phyloP scores from a whole-genome alignment of 2,113 vertebrate species.

The Ahaetulla prasina region DNA sequence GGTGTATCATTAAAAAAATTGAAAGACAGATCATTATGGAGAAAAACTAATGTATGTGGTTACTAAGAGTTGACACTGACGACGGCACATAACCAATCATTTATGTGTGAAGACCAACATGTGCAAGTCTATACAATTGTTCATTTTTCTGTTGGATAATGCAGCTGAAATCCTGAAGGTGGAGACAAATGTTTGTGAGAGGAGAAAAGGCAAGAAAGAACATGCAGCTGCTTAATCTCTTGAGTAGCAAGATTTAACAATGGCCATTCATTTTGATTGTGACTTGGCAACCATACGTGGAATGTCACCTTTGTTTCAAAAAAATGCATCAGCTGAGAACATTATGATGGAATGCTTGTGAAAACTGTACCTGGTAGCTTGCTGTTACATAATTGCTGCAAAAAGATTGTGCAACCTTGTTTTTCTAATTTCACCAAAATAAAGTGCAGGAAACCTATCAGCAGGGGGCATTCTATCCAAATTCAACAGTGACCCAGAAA shows the following conservation, averaged over 20 bases:
- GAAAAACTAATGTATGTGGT: neutral
- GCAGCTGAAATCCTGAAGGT: too few relatives aligned
- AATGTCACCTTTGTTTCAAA: slow-evolving; percentile 31
- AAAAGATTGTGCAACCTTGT: slow-evolving; percentile 1
- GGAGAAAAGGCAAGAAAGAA: neutral
- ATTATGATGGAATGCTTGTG: neutral
- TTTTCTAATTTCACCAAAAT: neutral
- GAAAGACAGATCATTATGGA: neutral
- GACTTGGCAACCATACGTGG: neutral
- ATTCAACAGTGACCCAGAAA: slow-evolving; percentile 12
- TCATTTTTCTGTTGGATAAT: neutral
- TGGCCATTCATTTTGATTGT: neutral
- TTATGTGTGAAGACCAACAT: neutral
- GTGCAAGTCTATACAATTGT: neutral
- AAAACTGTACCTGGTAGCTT: neutral
- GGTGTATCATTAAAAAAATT: neutral
- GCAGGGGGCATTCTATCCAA: slow-evolving; percentile 56
- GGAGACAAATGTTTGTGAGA: neutral
- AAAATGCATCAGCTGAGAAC: slow-evolving; percentile 16
- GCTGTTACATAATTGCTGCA: neutral
- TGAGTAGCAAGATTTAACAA: neutral
- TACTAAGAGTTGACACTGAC: neutral
- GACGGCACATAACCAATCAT: neutral
- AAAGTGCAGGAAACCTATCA: slow-evolving; percentile 40
- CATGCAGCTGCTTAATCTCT: neutral